These are phyloP conservation scores for Aviceda subcristata DNA, from an alignment of 2,113 vertebrate species.

Conservation along the genomic window DNA sequence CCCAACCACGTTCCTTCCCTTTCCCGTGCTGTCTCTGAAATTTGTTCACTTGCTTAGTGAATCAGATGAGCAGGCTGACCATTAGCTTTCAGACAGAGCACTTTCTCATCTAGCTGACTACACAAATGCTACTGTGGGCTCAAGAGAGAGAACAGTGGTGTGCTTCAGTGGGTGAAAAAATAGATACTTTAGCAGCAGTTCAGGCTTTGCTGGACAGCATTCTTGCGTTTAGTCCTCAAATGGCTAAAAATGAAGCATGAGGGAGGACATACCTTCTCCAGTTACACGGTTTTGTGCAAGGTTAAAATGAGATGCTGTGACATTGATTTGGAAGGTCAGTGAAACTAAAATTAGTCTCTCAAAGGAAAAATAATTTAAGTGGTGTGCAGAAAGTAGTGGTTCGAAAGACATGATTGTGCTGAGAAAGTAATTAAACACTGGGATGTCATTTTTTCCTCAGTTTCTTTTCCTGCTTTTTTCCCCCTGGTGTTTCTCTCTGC, in stretches of 20 bases:
- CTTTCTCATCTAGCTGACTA: background rate
- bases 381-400: background rate
- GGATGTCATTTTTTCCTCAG: background rate
- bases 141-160: rapidly evolving
- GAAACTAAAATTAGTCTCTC: background rate
- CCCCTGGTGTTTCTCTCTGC: background rate
- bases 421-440: background rate
- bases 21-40: rapidly evolving
- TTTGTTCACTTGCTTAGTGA: background rate
- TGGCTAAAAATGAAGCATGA: background rate
- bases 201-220: background rate
- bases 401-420: background rate
- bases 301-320: background rate
- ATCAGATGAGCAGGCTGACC: background rate
- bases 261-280: background rate
- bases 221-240: background rate
- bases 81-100: background rate
- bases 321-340: background rate
- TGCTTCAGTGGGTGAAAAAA: rapidly evolving
- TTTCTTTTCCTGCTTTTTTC: background rate
- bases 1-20: background rate
- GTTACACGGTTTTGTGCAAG: background rate
- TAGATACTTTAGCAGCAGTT: background rate
- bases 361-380: background rate
- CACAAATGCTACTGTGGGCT: background rate